A percentile compares a stretch with the other conserved stretches of the same genome.
Evolutionary conservation across 2,888 invertebrate genomes (phyloP).

Genomic region (Clanis bilineata): DNA sequence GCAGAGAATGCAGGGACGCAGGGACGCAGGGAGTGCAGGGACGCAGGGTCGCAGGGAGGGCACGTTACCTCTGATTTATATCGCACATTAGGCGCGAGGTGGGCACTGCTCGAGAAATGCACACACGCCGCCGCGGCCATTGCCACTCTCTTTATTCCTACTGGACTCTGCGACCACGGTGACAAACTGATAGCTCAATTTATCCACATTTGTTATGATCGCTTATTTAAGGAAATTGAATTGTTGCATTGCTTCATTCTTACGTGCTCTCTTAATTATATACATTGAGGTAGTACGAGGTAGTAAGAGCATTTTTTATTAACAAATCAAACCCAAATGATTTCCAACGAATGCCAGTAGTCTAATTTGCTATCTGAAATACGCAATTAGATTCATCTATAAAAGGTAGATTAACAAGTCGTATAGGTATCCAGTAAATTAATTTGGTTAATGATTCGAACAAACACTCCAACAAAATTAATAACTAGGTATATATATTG

Average conservation of each 20-base stretch:
- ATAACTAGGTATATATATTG: neutral
- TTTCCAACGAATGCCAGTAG: neutral
- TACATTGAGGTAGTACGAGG: too few relatives aligned
- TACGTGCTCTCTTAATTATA: too few relatives aligned
- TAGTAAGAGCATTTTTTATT: too few relatives aligned
- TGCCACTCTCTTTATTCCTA: slow-evolving; percentile 43
- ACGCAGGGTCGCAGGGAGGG: slow-evolving; percentile 31
- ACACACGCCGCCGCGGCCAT: slow-evolving; percentile 55
- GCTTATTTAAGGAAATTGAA: neutral
- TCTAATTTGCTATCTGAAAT: slow-evolving; percentile 1
- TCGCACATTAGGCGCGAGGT: slow-evolving; percentile 68
- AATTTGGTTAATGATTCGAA: neutral
- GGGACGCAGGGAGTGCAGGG: neutral
- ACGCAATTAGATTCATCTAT: neutral
- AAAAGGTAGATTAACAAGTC: neutral
- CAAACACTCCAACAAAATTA: neutral
- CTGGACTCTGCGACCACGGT: slow-evolving; percentile 19
- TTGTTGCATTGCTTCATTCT: neutral
- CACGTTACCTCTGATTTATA: slow-evolving; percentile 78
- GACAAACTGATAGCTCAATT: slow-evolving; percentile 25
- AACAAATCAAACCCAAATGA: neutral
- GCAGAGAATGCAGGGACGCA: neutral
- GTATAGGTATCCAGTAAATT: neutral
- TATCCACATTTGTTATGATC: neutral
- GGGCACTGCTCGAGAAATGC: slow-evolving; percentile 66